A percentile compares a stretch with the other conserved stretches of the same genome.
phyloP scores from a whole-genome alignment of 2,888 invertebrate species.

The Dexiosoma caninum region DNA sequence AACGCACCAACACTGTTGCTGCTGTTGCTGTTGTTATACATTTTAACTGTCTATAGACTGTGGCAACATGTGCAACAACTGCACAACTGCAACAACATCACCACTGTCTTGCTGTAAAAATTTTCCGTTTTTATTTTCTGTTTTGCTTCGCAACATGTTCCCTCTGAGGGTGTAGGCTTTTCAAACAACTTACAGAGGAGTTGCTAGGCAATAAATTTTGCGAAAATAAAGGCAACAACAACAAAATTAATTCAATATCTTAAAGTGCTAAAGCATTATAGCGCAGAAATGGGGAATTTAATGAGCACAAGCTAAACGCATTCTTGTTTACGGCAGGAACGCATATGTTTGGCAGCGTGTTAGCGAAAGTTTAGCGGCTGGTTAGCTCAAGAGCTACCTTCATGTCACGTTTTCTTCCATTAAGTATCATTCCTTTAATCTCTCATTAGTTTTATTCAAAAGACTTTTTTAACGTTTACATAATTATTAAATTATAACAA shows the following conservation, averaged over 20 bases:
- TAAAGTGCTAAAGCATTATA: constrained; percentile 13
- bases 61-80: constrained; percentile 45
- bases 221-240: background rate
- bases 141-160: constrained; percentile 32
- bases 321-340: too few relatives aligned
- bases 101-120: constrained; percentile 32
- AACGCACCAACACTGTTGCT: background rate
- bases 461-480: too few relatives aligned
- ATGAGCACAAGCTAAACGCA: too few relatives aligned
- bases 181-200: constrained; percentile 46
- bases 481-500: too few relatives aligned
- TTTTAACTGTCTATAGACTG: constrained; percentile 15
- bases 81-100: constrained; percentile 26
- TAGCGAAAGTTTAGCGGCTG: too few relatives aligned
- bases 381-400: too few relatives aligned
- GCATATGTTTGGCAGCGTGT: too few relatives aligned
- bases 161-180: constrained; percentile 58
- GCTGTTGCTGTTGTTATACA: constrained; percentile 22
- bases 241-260: constrained; percentile 2
- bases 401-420: too few relatives aligned
- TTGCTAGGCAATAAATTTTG: constrained; percentile 32
- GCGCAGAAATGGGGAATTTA: background rate
- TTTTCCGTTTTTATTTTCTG: background rate
- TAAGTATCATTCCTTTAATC: too few relatives aligned
- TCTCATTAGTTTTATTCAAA: too few relatives aligned